A percentile compares a stretch with the other conserved stretches of the same genome.
These are phyloP conservation scores for Littorina saxatilis DNA, from an alignment of 1,140 invertebrate genomes.

Conservation along the genomic window DNA sequence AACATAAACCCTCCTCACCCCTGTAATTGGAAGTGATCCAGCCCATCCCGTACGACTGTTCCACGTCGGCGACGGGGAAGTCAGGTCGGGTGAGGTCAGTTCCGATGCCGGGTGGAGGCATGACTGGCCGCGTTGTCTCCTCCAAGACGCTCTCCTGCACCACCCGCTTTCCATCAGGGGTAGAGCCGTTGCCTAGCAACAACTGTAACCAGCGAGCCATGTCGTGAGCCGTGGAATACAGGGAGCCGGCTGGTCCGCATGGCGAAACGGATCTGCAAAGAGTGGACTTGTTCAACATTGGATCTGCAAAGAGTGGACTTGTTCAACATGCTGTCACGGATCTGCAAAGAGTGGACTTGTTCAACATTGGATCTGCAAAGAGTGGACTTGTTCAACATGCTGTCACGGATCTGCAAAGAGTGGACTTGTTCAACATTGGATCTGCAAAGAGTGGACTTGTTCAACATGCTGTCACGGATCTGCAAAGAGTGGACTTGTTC, in stretches of 20 bases:
- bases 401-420: too few species aligned
- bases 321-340: too few species aligned
- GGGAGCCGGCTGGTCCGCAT: constrained; percentile 60
- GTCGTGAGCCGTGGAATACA: constrained; percentile 63
- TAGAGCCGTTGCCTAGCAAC: constrained; percentile 39
- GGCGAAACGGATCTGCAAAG: constrained; percentile 33
- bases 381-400: too few species aligned
- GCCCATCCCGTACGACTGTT: constrained; percentile 54
- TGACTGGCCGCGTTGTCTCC: constrained; percentile 46
- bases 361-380: too few species aligned
- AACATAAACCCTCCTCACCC: constrained; percentile 51
- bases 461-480: too few species aligned
- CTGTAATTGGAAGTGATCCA: constrained; percentile 62
- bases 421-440: too few species aligned
- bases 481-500: too few species aligned
- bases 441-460: too few species aligned
- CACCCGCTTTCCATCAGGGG: constrained; percentile 34
- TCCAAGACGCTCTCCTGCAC: constrained; percentile 45
- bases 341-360: too few species aligned
- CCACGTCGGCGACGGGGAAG: constrained; percentile 55
- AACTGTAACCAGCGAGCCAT: constrained; percentile 66
- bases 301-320: too few species aligned
- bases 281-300: not conserved
- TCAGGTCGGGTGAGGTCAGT: constrained; percentile 41
- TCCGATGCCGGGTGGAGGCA: constrained; percentile 30